Base-by-base conservation (phyloP, 2,113 vertebrate species). In the Pygoscelis antarcticus region DNA sequence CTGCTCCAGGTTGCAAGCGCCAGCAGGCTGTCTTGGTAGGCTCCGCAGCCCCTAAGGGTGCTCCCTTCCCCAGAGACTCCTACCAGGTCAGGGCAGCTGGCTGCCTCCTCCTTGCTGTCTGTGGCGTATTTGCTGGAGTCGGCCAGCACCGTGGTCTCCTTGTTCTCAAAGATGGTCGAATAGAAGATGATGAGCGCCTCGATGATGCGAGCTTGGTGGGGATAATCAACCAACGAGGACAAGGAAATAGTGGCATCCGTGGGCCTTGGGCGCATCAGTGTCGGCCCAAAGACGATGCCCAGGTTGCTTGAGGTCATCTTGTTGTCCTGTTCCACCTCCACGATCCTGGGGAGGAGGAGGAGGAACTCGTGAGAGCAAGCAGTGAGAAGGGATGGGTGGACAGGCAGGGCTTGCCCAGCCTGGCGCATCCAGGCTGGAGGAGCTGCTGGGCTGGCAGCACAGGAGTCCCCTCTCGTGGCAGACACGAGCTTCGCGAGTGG, bases 141-240 rank as follows among this genome's bases (percentile, higher is more conserved):
- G 1, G 78, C n/a, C 12, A 84, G 96, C 70, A 4, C 74, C 10
- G 4, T 0, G 17, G 40, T 3, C 7, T 84, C 91, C 40, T 68
- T 86, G 42, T 75, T 83, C 91, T 98, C 97, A 2, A 99, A 99
- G 95, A 99, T 98, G 86, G 97, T 94, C 2, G 95, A 22, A 8
- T 99, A 99, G 98, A 99, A 99, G 95, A 99, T 97, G 13, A 99
- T 99, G 89, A 99, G 98, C 2, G 98, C 98, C 97, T 99, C 99
- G 2, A 99, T 97, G 20, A 99, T 98, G 42, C 99, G 99, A 13
- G 99, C 99, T 96, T 99, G 99, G 93, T 99, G 99, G 3, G 99
- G 99, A 86, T 99, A 99, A 85, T 99, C 99, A 4, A 99, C 99
- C 97, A 99, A 97, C 0, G 99, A 99, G 34, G 99, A 99, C 68